A percentile compares a stretch with the other conserved stretches of the same genome.
Conservation (phyloP, 2,888 invertebrate genomes). For the Amphiduros pacificus region DNA sequence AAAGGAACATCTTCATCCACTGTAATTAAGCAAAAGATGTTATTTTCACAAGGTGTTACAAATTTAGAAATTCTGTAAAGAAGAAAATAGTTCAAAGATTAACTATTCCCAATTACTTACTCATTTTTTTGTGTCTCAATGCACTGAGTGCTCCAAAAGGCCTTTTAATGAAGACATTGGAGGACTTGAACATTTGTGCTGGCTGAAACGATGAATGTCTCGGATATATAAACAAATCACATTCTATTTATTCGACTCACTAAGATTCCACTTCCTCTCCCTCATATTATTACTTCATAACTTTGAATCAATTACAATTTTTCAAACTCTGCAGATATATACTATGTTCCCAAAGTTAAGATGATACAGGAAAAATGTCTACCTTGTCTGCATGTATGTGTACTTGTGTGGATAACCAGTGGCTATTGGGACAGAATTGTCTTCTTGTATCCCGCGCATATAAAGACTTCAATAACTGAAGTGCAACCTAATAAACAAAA, state of each 20-base stretch:
- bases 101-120: neutral
- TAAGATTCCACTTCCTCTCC: no score
- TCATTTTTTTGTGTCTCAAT: neutral
- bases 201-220: no score
- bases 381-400: conserved; percentile 56
- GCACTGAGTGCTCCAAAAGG: conserved; percentile 49
- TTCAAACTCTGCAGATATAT: neutral
- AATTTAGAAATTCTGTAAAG: no score
- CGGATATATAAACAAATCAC: no score
- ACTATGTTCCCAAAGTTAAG: neutral
- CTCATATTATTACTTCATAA: neutral
- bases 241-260: no score
- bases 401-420: conserved; percentile 68
- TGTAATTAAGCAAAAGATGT: neutral
- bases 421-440: conserved; percentile 73
- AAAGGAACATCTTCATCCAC: conserved; percentile 72
- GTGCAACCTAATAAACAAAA: conserved; percentile 66
- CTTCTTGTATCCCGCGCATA: conserved; percentile 85
- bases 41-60: no score
- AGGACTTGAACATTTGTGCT: conserved; percentile 48
- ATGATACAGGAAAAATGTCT: conserved; percentile 10
- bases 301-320: neutral
- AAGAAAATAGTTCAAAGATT: neutral
- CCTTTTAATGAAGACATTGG: conserved; percentile 43
- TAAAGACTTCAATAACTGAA: conserved; percentile 77